Evolutionary conservation across 2,797 vertebrate genomes (phyloP).

Genomic region (Bradypodion ventrale): DNA sequence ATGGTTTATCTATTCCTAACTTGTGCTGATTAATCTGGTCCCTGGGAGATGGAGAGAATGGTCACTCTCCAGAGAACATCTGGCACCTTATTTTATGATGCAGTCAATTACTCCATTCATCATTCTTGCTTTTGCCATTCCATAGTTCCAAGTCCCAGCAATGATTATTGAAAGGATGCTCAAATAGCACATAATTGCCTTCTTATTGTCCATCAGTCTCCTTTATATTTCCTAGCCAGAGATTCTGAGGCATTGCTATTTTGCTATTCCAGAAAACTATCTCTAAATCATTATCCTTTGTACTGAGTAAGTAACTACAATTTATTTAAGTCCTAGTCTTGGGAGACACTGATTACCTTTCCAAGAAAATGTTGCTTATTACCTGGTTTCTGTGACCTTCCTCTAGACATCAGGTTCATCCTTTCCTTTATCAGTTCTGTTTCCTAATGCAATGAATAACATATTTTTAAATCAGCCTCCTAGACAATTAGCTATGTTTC

Average conservation of each 20-base stretch:
- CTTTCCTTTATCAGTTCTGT: slow-evolving; percentile 21
- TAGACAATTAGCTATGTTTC: slow-evolving; percentile 37
- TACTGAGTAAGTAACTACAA: slow-evolving; percentile 30
- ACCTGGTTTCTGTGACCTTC: slow-evolving; percentile 18
- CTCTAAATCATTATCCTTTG: slow-evolving; percentile 37
- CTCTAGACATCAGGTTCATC: slow-evolving; percentile 29
- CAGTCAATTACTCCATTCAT: background rate
- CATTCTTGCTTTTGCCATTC: slow-evolving; percentile 24
- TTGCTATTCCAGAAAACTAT: slow-evolving; percentile 35
- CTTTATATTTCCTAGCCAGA: slow-evolving; percentile 47
- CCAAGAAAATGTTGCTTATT: slow-evolving; percentile 9
- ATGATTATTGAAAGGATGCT: slow-evolving; percentile 61
- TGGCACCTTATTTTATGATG: slow-evolving; percentile 31
- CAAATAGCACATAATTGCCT: slow-evolving; percentile 55
- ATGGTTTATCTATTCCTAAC: slow-evolving; percentile 30
- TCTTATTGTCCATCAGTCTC: slow-evolving; percentile 52
- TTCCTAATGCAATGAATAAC: background rate
- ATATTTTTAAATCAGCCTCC: slow-evolving; percentile 32
- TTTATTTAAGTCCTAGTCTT: slow-evolving; percentile 1
- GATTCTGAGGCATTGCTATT: slow-evolving; percentile 33
- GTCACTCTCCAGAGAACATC: background rate
- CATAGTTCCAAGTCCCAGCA: slow-evolving; percentile 41
- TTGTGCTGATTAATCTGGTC: slow-evolving; percentile 6
- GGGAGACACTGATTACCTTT: background rate
- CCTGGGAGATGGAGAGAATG: slow-evolving; percentile 4